Percentiles rank a stretch among this genome's conserved stretches.
Conservation (phyloP, 1,140 invertebrate genomes). For the Carposina sasakii region DNA sequence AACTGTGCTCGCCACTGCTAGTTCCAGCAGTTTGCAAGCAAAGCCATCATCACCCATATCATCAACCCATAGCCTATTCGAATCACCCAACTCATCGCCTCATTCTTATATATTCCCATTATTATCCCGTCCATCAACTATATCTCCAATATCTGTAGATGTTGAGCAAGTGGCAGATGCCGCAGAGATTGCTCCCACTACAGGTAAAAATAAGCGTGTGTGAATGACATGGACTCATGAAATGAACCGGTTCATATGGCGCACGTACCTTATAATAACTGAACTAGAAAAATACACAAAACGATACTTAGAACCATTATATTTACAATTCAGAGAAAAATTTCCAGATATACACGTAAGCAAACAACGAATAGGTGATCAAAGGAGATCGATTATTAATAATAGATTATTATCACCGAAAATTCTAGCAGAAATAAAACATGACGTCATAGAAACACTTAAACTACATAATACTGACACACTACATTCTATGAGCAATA, state of each 20-base stretch:
- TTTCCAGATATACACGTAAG: conserved; percentile 14
- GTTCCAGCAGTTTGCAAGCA: too few relatives aligned
- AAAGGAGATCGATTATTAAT: conserved; percentile 13
- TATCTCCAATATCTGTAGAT: neutral
- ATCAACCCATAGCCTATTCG: neutral
- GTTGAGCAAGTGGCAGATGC: conserved; percentile 1
- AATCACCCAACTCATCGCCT: neutral
- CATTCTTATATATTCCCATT: too few relatives aligned
- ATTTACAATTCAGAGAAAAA: conserved; percentile 8
- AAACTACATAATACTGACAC: too few relatives aligned
- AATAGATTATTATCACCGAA: conserved; percentile 16
- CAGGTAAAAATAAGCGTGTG: neutral
- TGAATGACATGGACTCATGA: conserved; percentile 1
- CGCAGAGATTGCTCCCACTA: neutral
- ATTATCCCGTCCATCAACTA: neutral
- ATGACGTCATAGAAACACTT: conserved; percentile 11
- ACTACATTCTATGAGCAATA: too few relatives aligned
- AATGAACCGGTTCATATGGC: conserved; percentile 8
- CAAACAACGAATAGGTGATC: conserved; percentile 16
- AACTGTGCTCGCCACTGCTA: too few relatives aligned
- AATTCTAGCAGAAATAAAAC: conserved; percentile 11
- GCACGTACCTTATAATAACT: conserved; percentile 1
- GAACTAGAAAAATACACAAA: neutral
- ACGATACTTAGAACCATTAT: conserved; percentile 2
- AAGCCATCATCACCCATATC: neutral